Percentiles rank a stretch among this genome's conserved stretches.
These are phyloP conservation scores for Pipistrellus nathusii DNA, from an alignment of 2,797 vertebrate species.

Conservation along the genomic window DNA sequence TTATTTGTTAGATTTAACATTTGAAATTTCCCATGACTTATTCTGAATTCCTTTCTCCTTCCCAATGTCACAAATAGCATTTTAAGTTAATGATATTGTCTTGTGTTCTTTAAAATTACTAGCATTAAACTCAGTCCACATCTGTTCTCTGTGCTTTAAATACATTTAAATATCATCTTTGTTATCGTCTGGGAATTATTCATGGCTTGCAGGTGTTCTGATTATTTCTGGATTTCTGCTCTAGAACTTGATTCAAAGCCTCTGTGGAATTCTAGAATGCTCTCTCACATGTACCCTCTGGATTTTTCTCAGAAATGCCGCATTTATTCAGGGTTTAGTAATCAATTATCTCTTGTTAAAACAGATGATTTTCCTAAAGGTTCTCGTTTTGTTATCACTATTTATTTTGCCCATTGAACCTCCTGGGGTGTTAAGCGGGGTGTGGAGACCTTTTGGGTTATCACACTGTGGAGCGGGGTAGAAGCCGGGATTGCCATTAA, in stretches of 20 bases:
- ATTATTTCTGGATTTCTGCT: slow-evolving; percentile 1
- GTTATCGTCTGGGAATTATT: slow-evolving; percentile 15
- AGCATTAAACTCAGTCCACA: slow-evolving; percentile 11
- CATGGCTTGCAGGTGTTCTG: not conserved
- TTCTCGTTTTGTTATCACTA: not conserved
- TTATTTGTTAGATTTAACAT: not conserved
- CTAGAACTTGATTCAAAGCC: slow-evolving; percentile 9
- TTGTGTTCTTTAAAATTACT: slow-evolving; percentile 38
- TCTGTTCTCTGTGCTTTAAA: slow-evolving; percentile 17
- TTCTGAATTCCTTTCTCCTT: slow-evolving; percentile 46
- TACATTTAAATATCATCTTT: slow-evolving; percentile 51
- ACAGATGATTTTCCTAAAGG: slow-evolving; percentile 14
- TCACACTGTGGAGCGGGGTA: not conserved
- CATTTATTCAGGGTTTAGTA: slow-evolving; percentile 36
- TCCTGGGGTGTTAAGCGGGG: not conserved
- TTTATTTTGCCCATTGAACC: slow-evolving; percentile 41
- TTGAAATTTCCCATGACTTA: slow-evolving; percentile 31
- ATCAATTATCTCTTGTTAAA: not conserved
- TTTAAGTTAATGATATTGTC: slow-evolving; percentile 57
- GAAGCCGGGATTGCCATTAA: not conserved
- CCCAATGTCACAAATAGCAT: not conserved
- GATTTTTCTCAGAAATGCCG: not conserved
- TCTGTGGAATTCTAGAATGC: slow-evolving; percentile 24
- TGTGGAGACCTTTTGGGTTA: not conserved
- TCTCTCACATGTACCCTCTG: not conserved